phyloP scores from a whole-genome alignment of 2,113 vertebrate species.

The Zosterops lateralis region DNA sequence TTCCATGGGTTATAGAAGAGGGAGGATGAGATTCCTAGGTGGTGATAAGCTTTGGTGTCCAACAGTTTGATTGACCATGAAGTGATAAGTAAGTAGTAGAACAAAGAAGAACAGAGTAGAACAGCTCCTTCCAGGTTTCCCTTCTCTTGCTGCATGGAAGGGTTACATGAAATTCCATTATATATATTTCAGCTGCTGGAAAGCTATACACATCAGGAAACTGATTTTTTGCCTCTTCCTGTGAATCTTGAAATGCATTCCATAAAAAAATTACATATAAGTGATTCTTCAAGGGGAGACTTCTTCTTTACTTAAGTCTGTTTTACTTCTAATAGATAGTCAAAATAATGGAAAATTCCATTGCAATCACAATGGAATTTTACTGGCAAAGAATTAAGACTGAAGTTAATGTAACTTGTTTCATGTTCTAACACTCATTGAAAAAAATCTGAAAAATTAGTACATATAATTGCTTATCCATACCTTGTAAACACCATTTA shows the following conservation, averaged over 20 bases:
- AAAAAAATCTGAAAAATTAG: slow-evolving; percentile 18
- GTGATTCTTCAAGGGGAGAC: not conserved
- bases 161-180: not conserved
- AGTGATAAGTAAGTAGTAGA: not conserved
- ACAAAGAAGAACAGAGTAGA: not conserved
- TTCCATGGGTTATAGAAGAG: not conserved
- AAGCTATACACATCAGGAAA: not conserved
- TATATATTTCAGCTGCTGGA: not conserved
- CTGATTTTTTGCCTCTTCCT: not conserved
- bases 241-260: not conserved
- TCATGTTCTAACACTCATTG: not conserved
- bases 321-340: not conserved
- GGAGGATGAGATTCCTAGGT: not conserved
- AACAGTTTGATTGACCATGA: not conserved
- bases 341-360: not conserved
- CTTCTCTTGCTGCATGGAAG: not conserved
- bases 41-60: not conserved
- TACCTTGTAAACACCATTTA: not conserved
- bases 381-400: not conserved
- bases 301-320: not conserved
- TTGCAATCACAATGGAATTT: not conserved
- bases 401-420: not conserved
- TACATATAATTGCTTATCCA: not conserved
- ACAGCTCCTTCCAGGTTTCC: not conserved
- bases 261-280: not conserved